Evolutionary conservation across 2,888 invertebrate species (phyloP), one percentile per base, ranked within the genome.

Genomic region (Anarsia innoxiella): DNA sequence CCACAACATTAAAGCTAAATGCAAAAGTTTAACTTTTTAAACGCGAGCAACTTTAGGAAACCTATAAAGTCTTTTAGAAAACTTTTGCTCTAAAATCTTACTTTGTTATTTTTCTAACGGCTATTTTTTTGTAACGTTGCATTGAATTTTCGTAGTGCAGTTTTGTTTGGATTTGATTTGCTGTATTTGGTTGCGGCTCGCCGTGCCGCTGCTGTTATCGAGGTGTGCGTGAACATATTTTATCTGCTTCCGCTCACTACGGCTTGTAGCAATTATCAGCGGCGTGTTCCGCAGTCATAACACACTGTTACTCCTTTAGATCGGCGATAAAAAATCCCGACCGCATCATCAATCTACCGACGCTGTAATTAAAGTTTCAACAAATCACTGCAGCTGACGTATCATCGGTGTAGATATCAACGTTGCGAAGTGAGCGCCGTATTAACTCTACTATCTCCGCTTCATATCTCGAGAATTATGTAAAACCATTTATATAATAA

Each of bases 201-300:
- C 26, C n/a, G 9, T 32, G 33, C 15, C 26, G 33, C 14, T 32
- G 45, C 54, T 56, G 50, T 62, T 65, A 72, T 72, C 66, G 66
- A 66, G 68, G 65, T 66, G 75, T 84, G 83, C 82, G 83, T 82
- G 79, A 73, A 78, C 68, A 77, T 79, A 82, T 79, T 79, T 78
- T 74, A 77, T 77, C 79, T 66, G 57, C 64, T 68, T 77, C 79
- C 77, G 67, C 56, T 50, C 55, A 49, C 50, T 45, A 57, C 61
- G 59, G 59, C 72, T 62, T 57, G 55, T 51, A 53, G 71, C 68
- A 78, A 78, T 82, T 82, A 82, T 76, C 68, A 59, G 48, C 60
- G 58, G 69, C 79, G 75, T 79, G 77, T 56, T 75, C 51, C 53
- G 59, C 56, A 64, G 67, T 74, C 76, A 80, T 82, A 82, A 76